Evolutionary conservation across 2,888 invertebrate species (phyloP).

Genomic region (Chorisops tibialis): DNA sequence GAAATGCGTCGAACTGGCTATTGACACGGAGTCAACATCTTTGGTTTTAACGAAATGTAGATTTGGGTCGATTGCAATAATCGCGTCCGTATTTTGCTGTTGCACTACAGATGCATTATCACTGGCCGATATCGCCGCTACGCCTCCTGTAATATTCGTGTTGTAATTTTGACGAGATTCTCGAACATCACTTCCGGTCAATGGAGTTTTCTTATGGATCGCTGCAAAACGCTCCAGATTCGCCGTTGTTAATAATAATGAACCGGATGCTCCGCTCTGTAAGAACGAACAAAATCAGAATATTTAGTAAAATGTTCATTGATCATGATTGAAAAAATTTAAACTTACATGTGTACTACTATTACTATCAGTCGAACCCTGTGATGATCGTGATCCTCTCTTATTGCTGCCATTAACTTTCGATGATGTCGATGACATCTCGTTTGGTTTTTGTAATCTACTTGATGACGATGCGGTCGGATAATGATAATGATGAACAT

Average conservation of each 20-base stretch:
- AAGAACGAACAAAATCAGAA: slow-evolving; percentile 18
- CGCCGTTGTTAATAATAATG: slow-evolving; percentile 73
- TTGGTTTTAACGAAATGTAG: slow-evolving; percentile 50
- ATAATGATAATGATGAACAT: neutral
- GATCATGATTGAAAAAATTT: neutral
- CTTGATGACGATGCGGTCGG: neutral
- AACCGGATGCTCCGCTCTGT: slow-evolving; percentile 78
- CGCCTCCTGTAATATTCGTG: slow-evolving; percentile 5
- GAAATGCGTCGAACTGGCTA: slow-evolving; percentile 84
- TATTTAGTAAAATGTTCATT: too few relatives aligned
- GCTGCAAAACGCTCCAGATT: slow-evolving; percentile 61
- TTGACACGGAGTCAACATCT: slow-evolving; percentile 67
- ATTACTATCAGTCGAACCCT: slow-evolving; percentile 69
- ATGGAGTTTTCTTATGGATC: slow-evolving; percentile 51
- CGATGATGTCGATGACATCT: neutral
- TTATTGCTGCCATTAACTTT: slow-evolving; percentile 35
- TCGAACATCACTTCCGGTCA: neutral
- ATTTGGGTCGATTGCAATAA: slow-evolving; percentile 48
- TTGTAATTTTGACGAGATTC: slow-evolving; percentile 22
- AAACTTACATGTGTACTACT: slow-evolving; percentile 74
- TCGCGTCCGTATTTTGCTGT: slow-evolving; percentile 37
- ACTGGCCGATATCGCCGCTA: slow-evolving; percentile 23
- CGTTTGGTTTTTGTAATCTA: neutral
- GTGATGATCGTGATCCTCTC: slow-evolving; percentile 61
- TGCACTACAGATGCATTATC: neutral